phyloP scores from a whole-genome alignment of 2,888 invertebrate genomes.

The Macaria liturata region DNA sequence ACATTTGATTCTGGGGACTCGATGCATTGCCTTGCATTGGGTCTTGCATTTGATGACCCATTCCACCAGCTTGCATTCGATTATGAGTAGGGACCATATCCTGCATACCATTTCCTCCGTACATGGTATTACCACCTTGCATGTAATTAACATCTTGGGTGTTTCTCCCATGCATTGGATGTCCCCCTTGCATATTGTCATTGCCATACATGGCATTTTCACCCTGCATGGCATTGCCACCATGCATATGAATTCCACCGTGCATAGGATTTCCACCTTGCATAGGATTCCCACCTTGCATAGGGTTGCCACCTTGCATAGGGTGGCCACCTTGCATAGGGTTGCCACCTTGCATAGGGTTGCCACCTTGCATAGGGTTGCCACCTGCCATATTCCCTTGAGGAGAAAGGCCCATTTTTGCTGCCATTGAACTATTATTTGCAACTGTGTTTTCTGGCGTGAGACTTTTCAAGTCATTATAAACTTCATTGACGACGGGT shows the following conservation, averaged over 20 bases:
- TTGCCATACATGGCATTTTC: constrained; percentile 13
- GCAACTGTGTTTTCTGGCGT: constrained; percentile 62
- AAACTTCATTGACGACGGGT: constrained; percentile 70
- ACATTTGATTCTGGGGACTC: constrained; percentile 33
- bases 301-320: constrained; percentile 5
- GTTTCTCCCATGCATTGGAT: constrained; percentile 9
- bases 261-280: constrained; percentile 7
- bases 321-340: constrained; percentile 1
- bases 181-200: constrained; percentile 12
- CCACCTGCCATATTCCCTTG: constrained; percentile 13
- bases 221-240: constrained; percentile 1
- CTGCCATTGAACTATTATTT: constrained; percentile 58
- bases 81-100: constrained; percentile 9
- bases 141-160: constrained; percentile 7
- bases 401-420: constrained; percentile 49
- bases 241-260: too few species aligned
- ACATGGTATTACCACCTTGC: background rate
- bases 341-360: constrained; percentile 10
- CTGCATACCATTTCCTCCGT: too few species aligned
- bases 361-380: constrained; percentile 2
- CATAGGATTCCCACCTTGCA: constrained; percentile 2
- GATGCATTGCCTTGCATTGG: constrained; percentile 16
- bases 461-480: constrained; percentile 64
- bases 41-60: constrained; percentile 16
- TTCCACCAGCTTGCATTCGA: constrained; percentile 12